These are phyloP conservation scores for Conger conger DNA, from an alignment of 2,113 vertebrate genomes.

Conservation along the genomic window DNA sequence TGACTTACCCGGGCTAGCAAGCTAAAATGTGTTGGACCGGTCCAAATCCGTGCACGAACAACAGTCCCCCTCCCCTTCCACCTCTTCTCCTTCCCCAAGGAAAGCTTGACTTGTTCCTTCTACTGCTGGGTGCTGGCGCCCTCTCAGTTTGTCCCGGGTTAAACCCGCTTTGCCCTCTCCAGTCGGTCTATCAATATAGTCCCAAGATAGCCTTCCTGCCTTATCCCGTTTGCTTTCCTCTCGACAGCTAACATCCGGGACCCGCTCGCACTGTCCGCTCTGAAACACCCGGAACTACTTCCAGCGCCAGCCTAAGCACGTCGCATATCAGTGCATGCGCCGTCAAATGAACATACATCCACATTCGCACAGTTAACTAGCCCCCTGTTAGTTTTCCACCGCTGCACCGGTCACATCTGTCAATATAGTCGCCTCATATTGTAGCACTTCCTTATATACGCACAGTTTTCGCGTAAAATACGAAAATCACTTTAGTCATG, in stretches of 20 bases:
- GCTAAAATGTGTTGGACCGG: conserved; percentile 59
- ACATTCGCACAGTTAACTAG: conserved; percentile 64
- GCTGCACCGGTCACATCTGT: not conserved
- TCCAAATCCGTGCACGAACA: conserved; percentile 60
- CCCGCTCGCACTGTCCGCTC: conserved; percentile 51
- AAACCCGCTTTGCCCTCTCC: conserved; percentile 44
- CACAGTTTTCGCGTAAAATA: not conserved
- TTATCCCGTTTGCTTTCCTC: conserved; percentile 73
- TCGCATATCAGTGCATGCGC: conserved; percentile 45
- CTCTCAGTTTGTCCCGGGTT: conserved; percentile 59
- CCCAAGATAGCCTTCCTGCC: conserved; percentile 66
- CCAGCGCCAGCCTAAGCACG: conserved; percentile 51
- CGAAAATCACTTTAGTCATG: not conserved
- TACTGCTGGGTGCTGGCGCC: conserved; percentile 41
- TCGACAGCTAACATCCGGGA: conserved; percentile 76
- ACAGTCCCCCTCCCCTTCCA: conserved; percentile 56
- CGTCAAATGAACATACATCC: conserved; percentile 48
- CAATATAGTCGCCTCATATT: not conserved
- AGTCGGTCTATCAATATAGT: conserved; percentile 58
- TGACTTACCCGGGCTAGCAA: conserved; percentile 71
- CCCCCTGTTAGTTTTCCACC: conserved; percentile 16
- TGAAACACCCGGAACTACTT: conserved; percentile 74
- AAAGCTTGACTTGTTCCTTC: conserved; percentile 37
- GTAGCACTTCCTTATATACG: not conserved
- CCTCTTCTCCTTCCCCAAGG: conserved; percentile 45